Conservation (phyloP, 2,888 invertebrate genomes). For the Mythimna impura region DNA sequence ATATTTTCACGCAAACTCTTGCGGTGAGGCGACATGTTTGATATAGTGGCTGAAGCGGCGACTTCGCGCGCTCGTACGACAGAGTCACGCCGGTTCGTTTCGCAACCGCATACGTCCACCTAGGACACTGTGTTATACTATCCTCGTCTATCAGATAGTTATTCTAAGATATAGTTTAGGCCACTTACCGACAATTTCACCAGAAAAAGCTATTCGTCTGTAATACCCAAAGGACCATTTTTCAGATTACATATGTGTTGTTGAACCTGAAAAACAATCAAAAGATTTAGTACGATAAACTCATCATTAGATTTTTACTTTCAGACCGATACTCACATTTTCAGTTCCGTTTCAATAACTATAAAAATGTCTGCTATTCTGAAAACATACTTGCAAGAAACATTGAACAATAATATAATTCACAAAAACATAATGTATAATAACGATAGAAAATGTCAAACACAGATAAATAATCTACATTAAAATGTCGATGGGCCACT, state of each 20-base stretch:
- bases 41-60: too few relatives aligned
- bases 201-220: not conserved
- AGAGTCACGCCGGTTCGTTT: too few relatives aligned
- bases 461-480: not conserved
- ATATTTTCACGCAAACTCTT: too few relatives aligned
- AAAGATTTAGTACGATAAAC: not conserved
- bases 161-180: not conserved
- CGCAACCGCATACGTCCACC: too few relatives aligned
- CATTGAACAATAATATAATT: conserved; percentile 12
- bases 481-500: conserved; percentile 52
- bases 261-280: conserved; percentile 23
- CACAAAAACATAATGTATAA: not conserved
- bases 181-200: conserved; percentile 20
- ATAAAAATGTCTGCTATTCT: conserved; percentile 25
- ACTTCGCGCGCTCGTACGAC: too few relatives aligned
- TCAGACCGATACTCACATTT: conserved; percentile 27
- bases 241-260: not conserved
- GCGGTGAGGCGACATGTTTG: too few relatives aligned
- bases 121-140: too few relatives aligned
- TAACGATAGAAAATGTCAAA: not conserved
- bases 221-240: not conserved
- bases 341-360: not conserved
- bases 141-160: too few relatives aligned
- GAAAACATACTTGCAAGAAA: conserved; percentile 57
- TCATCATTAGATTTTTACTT: not conserved